Evolutionary conservation across 2,113 vertebrate species (phyloP).

Genomic region (Labeo catla): DNA sequence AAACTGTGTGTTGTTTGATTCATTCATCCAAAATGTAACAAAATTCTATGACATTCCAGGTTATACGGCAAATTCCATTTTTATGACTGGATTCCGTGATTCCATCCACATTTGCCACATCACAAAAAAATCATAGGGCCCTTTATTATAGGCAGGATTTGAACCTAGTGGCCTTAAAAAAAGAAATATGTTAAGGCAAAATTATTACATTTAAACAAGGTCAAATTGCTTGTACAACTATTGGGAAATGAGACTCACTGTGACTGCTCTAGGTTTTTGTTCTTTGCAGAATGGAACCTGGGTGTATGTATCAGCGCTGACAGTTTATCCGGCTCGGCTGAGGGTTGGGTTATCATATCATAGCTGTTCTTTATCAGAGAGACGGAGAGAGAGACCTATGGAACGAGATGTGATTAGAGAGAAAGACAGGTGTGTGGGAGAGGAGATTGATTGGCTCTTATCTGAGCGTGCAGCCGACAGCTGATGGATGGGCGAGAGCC

Average conservation of each 20-base stretch:
- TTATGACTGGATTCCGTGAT: too few relatives aligned
- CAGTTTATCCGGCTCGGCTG: conserved; percentile 29
- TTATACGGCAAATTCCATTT: too few relatives aligned
- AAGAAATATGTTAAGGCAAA: background rate
- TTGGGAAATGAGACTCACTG: background rate
- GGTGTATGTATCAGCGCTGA: background rate
- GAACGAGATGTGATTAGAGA: conserved; percentile 48
- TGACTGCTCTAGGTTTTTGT: background rate
- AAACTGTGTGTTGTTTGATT: too few relatives aligned
- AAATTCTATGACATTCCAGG: too few relatives aligned
- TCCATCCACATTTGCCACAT: background rate
- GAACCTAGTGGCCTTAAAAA: background rate
- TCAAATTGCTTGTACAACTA: background rate
- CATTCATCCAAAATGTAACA: too few relatives aligned
- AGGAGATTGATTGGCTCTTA: conserved; percentile 62
- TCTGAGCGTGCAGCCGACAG: conserved; percentile 54
- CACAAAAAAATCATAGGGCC: too few relatives aligned
- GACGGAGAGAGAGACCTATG: conserved; percentile 38
- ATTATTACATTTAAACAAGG: background rate
- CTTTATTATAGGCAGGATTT: background rate
- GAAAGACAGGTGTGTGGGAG: conserved; percentile 40
- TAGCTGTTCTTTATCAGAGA: conserved; percentile 40
- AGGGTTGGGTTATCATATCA: conserved; percentile 33
- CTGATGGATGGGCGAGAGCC: conserved; percentile 58
- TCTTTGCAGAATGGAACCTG: background rate